A percentile compares a stretch with the other conserved stretches of the same genome.
phyloP scores from a whole-genome alignment of 2,113 vertebrate species.

The Catharus minimus region DNA sequence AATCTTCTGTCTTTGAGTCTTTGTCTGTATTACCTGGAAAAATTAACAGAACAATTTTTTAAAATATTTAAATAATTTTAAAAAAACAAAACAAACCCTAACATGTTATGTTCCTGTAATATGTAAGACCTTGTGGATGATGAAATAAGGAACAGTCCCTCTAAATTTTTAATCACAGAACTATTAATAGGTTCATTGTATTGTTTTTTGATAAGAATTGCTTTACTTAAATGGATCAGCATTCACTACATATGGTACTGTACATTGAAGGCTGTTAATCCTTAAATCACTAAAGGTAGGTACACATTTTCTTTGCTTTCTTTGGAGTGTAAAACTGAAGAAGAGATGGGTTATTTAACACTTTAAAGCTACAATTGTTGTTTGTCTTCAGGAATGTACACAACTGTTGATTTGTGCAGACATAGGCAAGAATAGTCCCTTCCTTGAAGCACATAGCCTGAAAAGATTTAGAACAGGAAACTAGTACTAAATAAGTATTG shows the following conservation, averaged over 20 bases:
- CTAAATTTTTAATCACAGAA: neutral
- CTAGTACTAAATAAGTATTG: neutral
- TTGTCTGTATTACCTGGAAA: neutral
- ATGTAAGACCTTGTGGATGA: neutral
- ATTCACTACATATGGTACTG: neutral
- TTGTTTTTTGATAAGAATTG: neutral
- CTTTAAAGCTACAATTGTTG: neutral
- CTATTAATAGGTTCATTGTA: neutral
- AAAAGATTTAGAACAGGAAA: neutral
- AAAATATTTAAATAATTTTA: neutral
- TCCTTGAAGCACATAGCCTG: neutral
- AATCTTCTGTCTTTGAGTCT: neutral
- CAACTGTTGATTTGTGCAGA: neutral
- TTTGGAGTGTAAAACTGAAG: neutral
- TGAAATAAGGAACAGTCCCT: neutral
- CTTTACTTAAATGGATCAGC: neutral
- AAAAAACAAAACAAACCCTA: neutral
- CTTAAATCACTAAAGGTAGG: neutral
- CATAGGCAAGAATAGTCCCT: neutral
- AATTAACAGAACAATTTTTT: neutral
- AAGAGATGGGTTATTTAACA: neutral
- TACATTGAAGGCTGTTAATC: neutral
- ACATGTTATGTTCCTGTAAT: neutral
- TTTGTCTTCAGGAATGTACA: neutral
- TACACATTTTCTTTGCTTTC: neutral